phyloP scores from a whole-genome alignment of 2,113 vertebrate genomes.

The Pao palembangensis region DNA sequence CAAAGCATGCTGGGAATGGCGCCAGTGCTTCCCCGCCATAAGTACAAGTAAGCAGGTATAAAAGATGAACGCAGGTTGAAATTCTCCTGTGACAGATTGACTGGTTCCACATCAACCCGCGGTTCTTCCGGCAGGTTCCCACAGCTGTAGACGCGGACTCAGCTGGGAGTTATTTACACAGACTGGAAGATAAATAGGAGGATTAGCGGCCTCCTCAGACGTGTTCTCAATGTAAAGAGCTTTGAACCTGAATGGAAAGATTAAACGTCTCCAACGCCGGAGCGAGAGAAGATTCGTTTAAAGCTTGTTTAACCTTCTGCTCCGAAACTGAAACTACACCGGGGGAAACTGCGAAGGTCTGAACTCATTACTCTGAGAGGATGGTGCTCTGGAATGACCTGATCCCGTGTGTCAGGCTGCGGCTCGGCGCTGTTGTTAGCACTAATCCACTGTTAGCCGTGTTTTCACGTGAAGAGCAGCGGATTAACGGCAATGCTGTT shows the following conservation, averaged over 20 bases:
- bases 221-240: neutral
- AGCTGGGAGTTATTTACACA: slow-evolving; percentile 33
- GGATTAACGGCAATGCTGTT: no score
- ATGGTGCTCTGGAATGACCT: neutral
- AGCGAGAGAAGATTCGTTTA: neutral
- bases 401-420: neutral
- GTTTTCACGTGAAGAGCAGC: neutral
- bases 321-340: neutral
- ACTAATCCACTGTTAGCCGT: neutral
- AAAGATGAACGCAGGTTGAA: neutral
- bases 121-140: slow-evolving; percentile 35
- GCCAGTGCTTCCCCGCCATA: neutral
- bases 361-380: neutral
- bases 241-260: neutral
- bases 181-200: slow-evolving; percentile 18
- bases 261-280: neutral
- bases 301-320: neutral
- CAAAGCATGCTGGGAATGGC: neutral
- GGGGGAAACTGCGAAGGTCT: neutral
- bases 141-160: slow-evolving; percentile 47
- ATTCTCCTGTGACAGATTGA: slow-evolving; percentile 27
- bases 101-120: slow-evolving; percentile 21
- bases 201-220: slow-evolving; percentile 15
- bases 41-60: neutral
- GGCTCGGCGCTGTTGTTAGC: neutral